Conservation (phyloP, 2,888 invertebrate species). For the Podotricha telesiphe region DNA sequence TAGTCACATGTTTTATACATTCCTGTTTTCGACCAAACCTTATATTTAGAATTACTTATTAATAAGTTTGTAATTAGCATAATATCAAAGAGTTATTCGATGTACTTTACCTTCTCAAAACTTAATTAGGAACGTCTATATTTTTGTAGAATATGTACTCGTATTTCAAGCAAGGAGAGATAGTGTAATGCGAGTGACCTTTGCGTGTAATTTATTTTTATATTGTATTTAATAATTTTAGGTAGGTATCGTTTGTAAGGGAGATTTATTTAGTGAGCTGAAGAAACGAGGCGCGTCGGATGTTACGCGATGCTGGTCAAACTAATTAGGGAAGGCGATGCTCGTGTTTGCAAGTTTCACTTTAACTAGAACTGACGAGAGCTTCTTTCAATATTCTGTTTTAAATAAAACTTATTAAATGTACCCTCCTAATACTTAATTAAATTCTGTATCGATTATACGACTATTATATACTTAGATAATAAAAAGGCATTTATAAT, state of each 20-base stretch:
- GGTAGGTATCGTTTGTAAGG: slow-evolving; percentile 39
- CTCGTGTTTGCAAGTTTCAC: slow-evolving; percentile 63
- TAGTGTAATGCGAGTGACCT: slow-evolving; percentile 29
- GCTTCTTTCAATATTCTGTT: slow-evolving; percentile 34
- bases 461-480: not conserved
- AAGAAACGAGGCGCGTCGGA: slow-evolving; percentile 55
- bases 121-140: slow-evolving; percentile 12
- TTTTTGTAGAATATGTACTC: slow-evolving; percentile 28
- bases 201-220: slow-evolving; percentile 35
- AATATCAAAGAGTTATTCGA: slow-evolving; percentile 45
- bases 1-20: slow-evolving; percentile 83
- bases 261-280: slow-evolving; percentile 45
- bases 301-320: slow-evolving; percentile 71
- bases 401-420: slow-evolving; percentile 13
- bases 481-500: not conserved
- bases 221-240: slow-evolving; percentile 38
- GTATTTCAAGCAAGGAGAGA: slow-evolving; percentile 22
- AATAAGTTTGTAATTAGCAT: slow-evolving; percentile 46
- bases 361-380: slow-evolving; percentile 43
- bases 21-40: slow-evolving; percentile 83
- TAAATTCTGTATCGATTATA: slow-evolving; percentile 11
- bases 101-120: slow-evolving; percentile 25
- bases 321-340: slow-evolving; percentile 71
- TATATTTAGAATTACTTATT: slow-evolving; percentile 61
- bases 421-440: not conserved